Evolutionary conservation across 2,888 invertebrate species (phyloP).

Genomic region (Cephus nigrinus): DNA sequence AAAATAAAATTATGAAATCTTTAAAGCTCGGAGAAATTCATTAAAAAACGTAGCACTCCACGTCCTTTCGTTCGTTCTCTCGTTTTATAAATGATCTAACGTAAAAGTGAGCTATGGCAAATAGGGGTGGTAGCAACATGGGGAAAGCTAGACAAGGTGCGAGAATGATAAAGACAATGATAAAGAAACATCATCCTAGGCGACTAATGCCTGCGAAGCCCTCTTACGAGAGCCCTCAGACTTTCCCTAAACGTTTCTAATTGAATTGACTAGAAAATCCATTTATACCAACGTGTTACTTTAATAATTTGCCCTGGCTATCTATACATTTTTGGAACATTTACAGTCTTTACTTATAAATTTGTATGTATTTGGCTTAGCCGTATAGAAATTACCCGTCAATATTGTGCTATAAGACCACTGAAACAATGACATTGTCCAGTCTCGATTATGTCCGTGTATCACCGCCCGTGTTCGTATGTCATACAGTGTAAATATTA

Average conservation of each 20-base stretch:
- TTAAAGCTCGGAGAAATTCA: background rate
- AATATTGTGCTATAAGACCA: conserved; percentile 49
- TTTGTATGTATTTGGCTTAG: conserved; percentile 27
- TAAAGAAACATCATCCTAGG: background rate
- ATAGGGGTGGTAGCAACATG: background rate
- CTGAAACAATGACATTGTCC: conserved; percentile 38
- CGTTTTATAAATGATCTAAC: background rate
- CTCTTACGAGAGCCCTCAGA: background rate
- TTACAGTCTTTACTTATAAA: conserved; percentile 50
- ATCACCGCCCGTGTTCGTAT: conserved; percentile 8
- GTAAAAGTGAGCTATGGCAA: background rate
- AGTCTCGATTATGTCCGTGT: conserved; percentile 8
- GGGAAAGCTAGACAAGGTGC: background rate
- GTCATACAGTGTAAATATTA: conserved; percentile 11
- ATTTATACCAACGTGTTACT: conserved; percentile 27
- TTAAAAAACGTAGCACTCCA: background rate
- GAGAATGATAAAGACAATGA: background rate
- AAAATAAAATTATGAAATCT: background rate
- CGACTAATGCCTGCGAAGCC: background rate
- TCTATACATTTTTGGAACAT: conserved; percentile 52
- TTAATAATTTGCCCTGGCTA: conserved; percentile 33
- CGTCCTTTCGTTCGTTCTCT: background rate
- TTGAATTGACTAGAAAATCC: conserved; percentile 56
- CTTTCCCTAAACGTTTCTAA: background rate
- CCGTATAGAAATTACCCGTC: conserved; percentile 52